Evolutionary conservation across 1,140 invertebrate species (phyloP).

Genomic region (Achatina immaculata): DNA sequence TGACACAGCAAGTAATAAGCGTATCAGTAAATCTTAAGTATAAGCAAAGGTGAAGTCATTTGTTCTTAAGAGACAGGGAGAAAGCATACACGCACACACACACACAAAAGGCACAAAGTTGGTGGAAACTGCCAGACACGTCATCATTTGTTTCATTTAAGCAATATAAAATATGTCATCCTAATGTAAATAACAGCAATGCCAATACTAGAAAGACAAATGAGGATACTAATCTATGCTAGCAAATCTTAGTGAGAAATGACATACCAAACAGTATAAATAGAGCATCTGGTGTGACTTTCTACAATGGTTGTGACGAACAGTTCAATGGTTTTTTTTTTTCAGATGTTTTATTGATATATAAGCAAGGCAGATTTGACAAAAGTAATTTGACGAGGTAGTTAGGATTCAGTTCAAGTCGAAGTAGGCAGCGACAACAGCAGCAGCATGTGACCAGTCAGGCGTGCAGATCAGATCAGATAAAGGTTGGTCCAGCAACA

Average conservation of each 20-base stretch:
- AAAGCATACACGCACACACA: too few species aligned
- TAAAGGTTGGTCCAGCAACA: conserved; percentile 30
- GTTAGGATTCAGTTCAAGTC: conserved; percentile 25
- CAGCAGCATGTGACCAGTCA: conserved; percentile 30
- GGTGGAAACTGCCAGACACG: too few species aligned
- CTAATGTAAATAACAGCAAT: too few species aligned
- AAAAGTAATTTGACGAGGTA: conserved; percentile 36
- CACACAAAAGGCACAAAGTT: too few species aligned
- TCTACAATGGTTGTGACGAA: conserved; percentile 10
- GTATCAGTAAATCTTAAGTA: too few species aligned
- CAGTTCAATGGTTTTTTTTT: background rate
- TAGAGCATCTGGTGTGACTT: conserved; percentile 14
- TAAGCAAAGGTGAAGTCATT: too few species aligned
- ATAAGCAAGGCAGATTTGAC: conserved; percentile 37
- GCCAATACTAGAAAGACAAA: too few species aligned
- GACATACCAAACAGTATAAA: conserved; percentile 27
- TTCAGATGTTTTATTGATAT: conserved; percentile 1
- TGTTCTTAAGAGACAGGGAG: too few species aligned
- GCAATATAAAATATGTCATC: too few species aligned
- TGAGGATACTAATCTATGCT: too few species aligned
- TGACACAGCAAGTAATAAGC: too few species aligned
- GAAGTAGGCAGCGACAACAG: conserved; percentile 65
- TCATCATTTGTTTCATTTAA: too few species aligned
- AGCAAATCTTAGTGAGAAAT: background rate
- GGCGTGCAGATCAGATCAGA: conserved; percentile 34